Conservation (phyloP, 2,797 vertebrate genomes). For the Eupleurogrammus muticus region DNA sequence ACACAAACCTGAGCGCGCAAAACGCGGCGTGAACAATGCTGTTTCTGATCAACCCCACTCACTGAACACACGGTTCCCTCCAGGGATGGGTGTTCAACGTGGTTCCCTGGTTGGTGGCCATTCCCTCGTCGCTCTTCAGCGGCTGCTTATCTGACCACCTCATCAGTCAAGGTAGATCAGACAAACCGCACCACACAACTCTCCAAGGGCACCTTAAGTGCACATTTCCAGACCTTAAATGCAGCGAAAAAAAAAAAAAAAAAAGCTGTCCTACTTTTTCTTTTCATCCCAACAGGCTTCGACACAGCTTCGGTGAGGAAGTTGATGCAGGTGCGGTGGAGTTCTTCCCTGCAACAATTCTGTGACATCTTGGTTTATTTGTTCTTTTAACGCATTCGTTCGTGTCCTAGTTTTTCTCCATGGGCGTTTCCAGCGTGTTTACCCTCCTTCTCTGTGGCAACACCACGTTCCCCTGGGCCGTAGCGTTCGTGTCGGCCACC, state of each 20-base stretch:
- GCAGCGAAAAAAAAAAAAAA: slow-evolving; percentile 1
- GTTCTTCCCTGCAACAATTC: not conserved
- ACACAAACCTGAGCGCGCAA: not conserved
- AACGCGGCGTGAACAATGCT: not conserved
- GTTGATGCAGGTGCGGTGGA: slow-evolving; percentile 92
- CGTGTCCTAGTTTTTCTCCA: slow-evolving; percentile 89
- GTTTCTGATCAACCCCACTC: slow-evolving; percentile 14
- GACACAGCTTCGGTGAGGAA: slow-evolving; percentile 92
- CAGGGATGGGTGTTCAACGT: slow-evolving; percentile 99
- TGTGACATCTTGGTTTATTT: slow-evolving; percentile 13
- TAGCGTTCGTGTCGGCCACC: slow-evolving; percentile 91
- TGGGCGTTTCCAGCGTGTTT: slow-evolving; percentile 93
- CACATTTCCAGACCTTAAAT: not conserved
- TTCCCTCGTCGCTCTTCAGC: slow-evolving; percentile 91
- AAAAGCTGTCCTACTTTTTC: slow-evolving; percentile 8
- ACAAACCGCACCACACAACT: too few species aligned
- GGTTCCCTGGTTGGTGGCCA: slow-evolving; percentile 95
- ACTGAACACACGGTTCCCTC: slow-evolving; percentile 26
- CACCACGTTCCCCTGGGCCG: slow-evolving; percentile 88
- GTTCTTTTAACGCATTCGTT: slow-evolving; percentile 29
- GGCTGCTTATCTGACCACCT: slow-evolving; percentile 94
- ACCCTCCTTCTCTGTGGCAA: slow-evolving; percentile 91
- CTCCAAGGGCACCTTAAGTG: not conserved
- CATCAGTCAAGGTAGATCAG: slow-evolving; percentile 88
- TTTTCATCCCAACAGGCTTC: slow-evolving; percentile 82